Percentiles rank a stretch among this genome's conserved stretches.
These are phyloP conservation scores for Smittia sp. DNA, from an alignment of 2,888 invertebrate species.

Conservation along the genomic window DNA sequence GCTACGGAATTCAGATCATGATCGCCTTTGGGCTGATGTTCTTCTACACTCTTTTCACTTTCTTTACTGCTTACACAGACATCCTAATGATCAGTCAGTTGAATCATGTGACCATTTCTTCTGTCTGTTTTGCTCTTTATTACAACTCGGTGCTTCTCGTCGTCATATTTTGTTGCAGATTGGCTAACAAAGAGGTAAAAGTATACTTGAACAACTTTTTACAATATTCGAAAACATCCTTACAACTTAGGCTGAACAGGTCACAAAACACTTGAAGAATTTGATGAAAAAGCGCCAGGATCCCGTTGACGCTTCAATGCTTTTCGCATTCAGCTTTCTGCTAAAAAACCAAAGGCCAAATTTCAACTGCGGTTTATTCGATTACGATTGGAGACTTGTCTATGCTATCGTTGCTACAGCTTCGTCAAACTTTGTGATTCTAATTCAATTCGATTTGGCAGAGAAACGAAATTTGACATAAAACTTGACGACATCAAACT, in stretches of 20 bases:
- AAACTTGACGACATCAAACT: too few relatives aligned
- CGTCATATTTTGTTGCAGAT: background rate
- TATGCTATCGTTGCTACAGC: background rate
- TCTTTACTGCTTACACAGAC: background rate
- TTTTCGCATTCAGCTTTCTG: background rate
- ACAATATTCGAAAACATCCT: background rate
- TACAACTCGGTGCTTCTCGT: background rate
- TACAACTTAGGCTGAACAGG: background rate
- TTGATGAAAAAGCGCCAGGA: background rate
- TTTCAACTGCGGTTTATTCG: background rate
- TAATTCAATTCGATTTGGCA: constrained; percentile 8
- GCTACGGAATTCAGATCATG: background rate
- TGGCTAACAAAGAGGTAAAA: background rate
- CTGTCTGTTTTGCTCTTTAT: background rate
- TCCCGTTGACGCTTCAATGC: background rate
- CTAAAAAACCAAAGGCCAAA: background rate
- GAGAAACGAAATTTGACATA: background rate
- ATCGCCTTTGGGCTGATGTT: background rate
- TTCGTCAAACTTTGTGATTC: background rate
- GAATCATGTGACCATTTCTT: background rate
- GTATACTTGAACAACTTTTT: background rate
- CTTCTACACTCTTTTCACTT: background rate
- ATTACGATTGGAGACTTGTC: background rate
- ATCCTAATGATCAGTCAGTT: background rate
- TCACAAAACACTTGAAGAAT: background rate